Evolutionary conservation across 1,140 invertebrate genomes (phyloP), one percentile per base, ranked within the genome.

Genomic region (Propsilocerus akamusi): DNA sequence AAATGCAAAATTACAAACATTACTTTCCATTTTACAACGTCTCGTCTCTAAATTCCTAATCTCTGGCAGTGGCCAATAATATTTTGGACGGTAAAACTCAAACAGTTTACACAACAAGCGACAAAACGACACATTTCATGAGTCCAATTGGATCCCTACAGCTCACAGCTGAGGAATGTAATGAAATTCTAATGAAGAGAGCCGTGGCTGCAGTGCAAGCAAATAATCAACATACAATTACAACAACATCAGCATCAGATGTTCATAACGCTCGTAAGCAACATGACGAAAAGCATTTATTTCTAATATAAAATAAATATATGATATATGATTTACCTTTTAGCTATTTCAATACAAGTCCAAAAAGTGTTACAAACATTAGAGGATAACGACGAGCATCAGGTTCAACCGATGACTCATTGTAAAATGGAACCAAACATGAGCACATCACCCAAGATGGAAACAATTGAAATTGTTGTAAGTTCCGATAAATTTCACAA

Each of bases 81-180:
- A 62, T 65, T 53, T 57, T 65, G 34, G 63, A 65, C 53, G 55
- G 60, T 22, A 65, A 65, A 54, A 60, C 63, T 56, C 63, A 65
- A 56, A 63, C 63, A 24, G 59, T 65, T 49, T 54, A 65, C 50
- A 65, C 61, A 25, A 53, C 63, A 52, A 56, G 34, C 22, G 34
- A 41, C 22, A 41, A 41, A 17, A 41, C 63, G 52, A 62, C 65
- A 55, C 63, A 61, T 48, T 69, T 77, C 56, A 76, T 77, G 71
- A 78, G 77, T 53, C 77, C 78, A 4, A 67, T 81, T 30, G 80
- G 79, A 46, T 77, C 78, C 10, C 66, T 81, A 50, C 80, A 81
- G 56, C 67, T 81, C n/a, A 82, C 80, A 2, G 77, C 78, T 11
- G 78, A 83, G 63, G 80, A 83, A 70, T 83, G 78, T 68, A 81